Evolutionary conservation across 2,113 vertebrate genomes (phyloP).

Genomic region (Forbesichthys papilliferus): DNA sequence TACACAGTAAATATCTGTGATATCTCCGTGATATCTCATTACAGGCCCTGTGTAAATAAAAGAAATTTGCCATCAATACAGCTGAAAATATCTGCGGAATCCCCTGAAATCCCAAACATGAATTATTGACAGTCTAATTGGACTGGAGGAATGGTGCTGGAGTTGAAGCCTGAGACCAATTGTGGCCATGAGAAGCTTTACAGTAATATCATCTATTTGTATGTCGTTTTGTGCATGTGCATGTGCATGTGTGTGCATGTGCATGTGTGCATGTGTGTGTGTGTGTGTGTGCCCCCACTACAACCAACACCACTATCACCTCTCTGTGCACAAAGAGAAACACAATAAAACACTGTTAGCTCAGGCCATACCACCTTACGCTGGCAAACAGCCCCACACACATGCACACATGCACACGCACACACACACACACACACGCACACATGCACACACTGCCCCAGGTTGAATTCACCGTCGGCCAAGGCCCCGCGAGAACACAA

Average conservation of each 20-base stretch:
- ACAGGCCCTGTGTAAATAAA: slow-evolving; percentile 81
- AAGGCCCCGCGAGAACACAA: slow-evolving; percentile 27
- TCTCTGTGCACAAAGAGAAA: neutral
- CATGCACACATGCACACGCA: neutral
- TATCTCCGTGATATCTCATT: slow-evolving; percentile 84
- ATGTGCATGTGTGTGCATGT: too few species aligned
- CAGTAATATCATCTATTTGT: slow-evolving; percentile 76
- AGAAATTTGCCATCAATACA: slow-evolving; percentile 87
- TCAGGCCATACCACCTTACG: slow-evolving; percentile 3
- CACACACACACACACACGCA: slow-evolving; percentile 5
- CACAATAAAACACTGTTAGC: neutral
- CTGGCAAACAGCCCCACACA: slow-evolving; percentile 12
- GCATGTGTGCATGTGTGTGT: too few species aligned
- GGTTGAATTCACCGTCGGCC: slow-evolving; percentile 20
- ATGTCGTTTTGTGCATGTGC: slow-evolving; percentile 22
- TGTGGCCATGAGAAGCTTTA: slow-evolving; percentile 78
- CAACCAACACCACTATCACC: neutral
- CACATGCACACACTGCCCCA: neutral
- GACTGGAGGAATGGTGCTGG: slow-evolving; percentile 79
- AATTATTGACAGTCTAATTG: slow-evolving; percentile 91
- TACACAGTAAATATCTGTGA: slow-evolving; percentile 75
- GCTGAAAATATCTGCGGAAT: slow-evolving; percentile 84
- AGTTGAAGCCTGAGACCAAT: slow-evolving; percentile 83
- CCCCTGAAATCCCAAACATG: slow-evolving; percentile 84
- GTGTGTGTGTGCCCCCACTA: neutral